Evolutionary conservation across 2,797 vertebrate species (phyloP), one percentile per base, ranked within the genome.

Genomic region (Aplochiton taeniatus): DNA sequence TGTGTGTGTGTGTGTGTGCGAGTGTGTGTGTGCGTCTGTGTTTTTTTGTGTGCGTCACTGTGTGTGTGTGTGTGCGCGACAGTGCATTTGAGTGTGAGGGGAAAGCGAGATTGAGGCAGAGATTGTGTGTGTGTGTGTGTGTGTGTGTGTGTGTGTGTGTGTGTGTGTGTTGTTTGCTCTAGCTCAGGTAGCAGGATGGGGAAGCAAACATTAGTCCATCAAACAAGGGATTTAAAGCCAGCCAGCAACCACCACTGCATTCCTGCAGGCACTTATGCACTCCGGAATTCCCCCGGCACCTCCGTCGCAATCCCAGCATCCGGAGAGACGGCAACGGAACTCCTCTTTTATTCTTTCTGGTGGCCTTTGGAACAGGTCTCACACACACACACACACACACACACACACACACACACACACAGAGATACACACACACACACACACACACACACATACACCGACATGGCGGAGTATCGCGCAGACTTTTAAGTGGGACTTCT

Each of bases 261-360:
- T 55, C 53, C 4, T 55, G 44, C 8, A 12, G 18, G 7, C 31
- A 31, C 68, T 73, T 58, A 65, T 6, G 51, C 74, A 46, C 49
- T 65, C 52, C 66, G 11, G 60, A 58, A 61, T 18, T 60, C 51
- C 58, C 45, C 9, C 46, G 57, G 47, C 64, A 51, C 52, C 76
- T 78, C 56, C 61, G 50, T 74, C 76, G 61, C 48, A 79, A 75
- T 83, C 79, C 81, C 44, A 50, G 47, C 73, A 73, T 51, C 63
- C 70, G 52, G 78, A 75, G 63, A 69, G 70, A 73, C 49, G 65
- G 63, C 67, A 66, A 54, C 31, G 68, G 55, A 20, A 79, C 57
- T 47, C 75, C 56, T 72, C 53, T 65, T 68, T 72, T 61, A 78
- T 79, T 78, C 68, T 55, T 17, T 18, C 45, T 50, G 47, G 48